Percentiles rank a stretch among this genome's conserved stretches.
Evolutionary conservation across 2,797 vertebrate species (phyloP).

Genomic region (Mormyrus proboscirostris): DNA sequence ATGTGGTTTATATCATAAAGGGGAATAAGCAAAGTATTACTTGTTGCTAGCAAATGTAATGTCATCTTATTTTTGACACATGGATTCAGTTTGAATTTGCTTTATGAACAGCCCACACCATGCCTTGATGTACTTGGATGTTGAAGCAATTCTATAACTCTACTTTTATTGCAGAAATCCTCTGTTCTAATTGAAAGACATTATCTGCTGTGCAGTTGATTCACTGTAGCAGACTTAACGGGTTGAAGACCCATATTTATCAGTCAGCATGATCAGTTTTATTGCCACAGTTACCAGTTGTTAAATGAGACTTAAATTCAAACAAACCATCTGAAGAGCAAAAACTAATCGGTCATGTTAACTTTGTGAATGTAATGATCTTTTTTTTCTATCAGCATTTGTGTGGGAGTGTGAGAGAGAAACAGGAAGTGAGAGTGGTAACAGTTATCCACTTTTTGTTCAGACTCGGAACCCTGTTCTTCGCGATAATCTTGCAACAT

Average conservation of each 20-base stretch:
- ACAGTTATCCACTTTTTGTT: background rate
- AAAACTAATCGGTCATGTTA: background rate
- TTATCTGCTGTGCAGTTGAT: background rate
- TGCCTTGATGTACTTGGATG: background rate
- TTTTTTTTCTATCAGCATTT: background rate
- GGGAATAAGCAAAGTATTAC: background rate
- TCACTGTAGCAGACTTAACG: background rate
- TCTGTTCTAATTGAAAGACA: background rate
- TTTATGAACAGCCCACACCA: background rate
- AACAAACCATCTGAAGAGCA: background rate
- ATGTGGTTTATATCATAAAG: background rate
- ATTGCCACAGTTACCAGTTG: background rate
- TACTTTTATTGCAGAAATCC: background rate
- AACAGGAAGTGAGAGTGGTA: background rate
- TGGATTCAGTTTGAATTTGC: background rate
- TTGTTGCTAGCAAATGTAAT: background rate
- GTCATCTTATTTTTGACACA: background rate
- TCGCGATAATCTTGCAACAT: background rate
- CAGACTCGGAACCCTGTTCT: background rate
- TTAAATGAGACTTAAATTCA: background rate
- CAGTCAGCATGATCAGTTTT: background rate
- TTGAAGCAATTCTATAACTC: background rate
- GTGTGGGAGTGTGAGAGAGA: background rate
- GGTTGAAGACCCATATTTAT: background rate
- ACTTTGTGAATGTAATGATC: background rate